Evolutionary conservation across 37 sponge, comb jelly and placozoan genomes (phyloP).

Genomic region (Beroe ovata): DNA sequence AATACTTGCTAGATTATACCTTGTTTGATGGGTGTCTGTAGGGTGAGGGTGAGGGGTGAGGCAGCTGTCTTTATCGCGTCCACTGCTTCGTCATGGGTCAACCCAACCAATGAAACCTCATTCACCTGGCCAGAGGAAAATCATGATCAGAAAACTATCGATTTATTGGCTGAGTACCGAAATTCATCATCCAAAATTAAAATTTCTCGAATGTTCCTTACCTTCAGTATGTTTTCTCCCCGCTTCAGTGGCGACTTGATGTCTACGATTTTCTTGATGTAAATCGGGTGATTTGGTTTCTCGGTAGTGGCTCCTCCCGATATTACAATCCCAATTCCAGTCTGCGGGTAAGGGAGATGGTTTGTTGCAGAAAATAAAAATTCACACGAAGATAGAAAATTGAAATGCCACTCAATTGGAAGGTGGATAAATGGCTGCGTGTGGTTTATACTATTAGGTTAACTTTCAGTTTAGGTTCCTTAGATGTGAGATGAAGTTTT

Average conservation of each 20-base stretch:
- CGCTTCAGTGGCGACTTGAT: constrained; percentile 33
- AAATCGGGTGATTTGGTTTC: background rate
- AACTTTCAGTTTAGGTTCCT: too few relatives aligned
- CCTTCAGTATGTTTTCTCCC: constrained; percentile 40
- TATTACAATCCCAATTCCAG: constrained; percentile 40
- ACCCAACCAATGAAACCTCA: constrained; percentile 1
- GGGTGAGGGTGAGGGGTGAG: constrained; percentile 47
- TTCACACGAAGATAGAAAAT: background rate
- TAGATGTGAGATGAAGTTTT: too few relatives aligned
- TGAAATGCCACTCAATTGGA: too few relatives aligned
- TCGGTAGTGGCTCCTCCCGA: constrained; percentile 40
- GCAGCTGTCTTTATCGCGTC: constrained; percentile 36
- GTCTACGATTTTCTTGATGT: constrained; percentile 61
- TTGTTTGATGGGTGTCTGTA: constrained; percentile 25
- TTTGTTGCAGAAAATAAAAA: background rate
- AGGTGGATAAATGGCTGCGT: too few relatives aligned
- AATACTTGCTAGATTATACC: too few relatives aligned
- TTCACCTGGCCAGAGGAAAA: constrained; percentile 6
- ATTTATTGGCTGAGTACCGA: too few relatives aligned
- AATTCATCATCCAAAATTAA: too few relatives aligned
- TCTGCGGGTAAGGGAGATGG: constrained; percentile 30
- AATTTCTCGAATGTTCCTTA: too few relatives aligned
- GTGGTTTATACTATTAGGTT: too few relatives aligned
- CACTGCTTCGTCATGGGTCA: constrained; percentile 53
- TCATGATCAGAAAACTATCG: too few relatives aligned